phyloP scores from a whole-genome alignment of 1,140 invertebrate species.

The Oedothorax gibbosus region DNA sequence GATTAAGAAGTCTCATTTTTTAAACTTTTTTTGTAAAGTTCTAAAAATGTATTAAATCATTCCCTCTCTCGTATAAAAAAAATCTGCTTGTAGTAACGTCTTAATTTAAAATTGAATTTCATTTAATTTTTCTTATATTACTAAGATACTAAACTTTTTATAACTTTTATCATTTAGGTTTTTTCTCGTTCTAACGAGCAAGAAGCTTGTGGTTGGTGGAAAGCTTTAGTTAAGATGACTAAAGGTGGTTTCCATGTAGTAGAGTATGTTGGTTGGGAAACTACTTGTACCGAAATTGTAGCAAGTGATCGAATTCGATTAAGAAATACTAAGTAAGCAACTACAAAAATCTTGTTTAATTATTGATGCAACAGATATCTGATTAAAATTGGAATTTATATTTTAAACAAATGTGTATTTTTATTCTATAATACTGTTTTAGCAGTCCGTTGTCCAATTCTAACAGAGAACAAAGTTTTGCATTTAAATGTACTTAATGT shows the following conservation, averaged over 20 bases:
- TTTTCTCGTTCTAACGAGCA: conserved; percentile 75
- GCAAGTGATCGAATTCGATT: conserved; percentile 77
- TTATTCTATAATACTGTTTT: too few species aligned
- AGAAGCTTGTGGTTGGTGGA: conserved; percentile 95
- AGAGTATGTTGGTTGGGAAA: conserved; percentile 78
- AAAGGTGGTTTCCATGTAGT: conserved; percentile 87
- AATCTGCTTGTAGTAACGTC: neutral
- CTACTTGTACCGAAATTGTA: conserved; percentile 91
- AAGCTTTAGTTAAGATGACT: conserved; percentile 76
- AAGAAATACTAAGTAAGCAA: conserved; percentile 66
- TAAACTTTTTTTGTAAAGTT: too few species aligned
- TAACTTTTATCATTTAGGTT: conserved; percentile 31
- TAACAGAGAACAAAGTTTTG: too few species aligned
- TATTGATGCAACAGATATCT: too few species aligned
- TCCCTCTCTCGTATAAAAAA: too few species aligned
- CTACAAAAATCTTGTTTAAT: too few species aligned
- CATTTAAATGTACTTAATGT: too few species aligned
- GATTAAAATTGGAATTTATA: too few species aligned
- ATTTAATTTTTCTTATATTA: neutral
- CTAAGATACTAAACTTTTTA: neutral
- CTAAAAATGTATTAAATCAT: too few species aligned
- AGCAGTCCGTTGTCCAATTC: too few species aligned
- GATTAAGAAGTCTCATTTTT: too few species aligned
- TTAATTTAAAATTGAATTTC: neutral
- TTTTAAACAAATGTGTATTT: too few species aligned